Evolutionary conservation across 2,797 vertebrate species (phyloP), one percentile per base, ranked within the genome.

Genomic region (Fringilla coelebs): DNA sequence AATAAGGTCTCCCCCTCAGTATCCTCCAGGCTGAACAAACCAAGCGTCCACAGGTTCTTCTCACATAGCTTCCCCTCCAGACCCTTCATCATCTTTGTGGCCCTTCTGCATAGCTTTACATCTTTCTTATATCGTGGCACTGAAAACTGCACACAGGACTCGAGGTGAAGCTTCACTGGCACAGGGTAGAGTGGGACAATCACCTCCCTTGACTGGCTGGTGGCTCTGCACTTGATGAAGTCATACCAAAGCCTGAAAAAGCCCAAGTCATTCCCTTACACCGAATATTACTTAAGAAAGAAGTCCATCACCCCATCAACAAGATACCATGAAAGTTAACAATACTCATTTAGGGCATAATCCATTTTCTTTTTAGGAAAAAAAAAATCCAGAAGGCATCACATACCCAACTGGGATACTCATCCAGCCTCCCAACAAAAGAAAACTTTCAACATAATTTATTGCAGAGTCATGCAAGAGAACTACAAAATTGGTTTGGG

Each of bases 231-330:
- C 52, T 36, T 66, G 29, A 58, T 45, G 5, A 93, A 83, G 45
- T n/a, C 46, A 7, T 55, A 54, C 15, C 60, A 86, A 75, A 78
- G 21, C 26, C 34, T n/a, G 6, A 71, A 79, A 72, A 41, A 17
- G 16, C 58, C 12, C 1, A 24, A 31, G 12, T 18, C 52, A 36
- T 38, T 10, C 41, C 32, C 16, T 43, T 36, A 41, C 10, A n/a
- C 0, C 29, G 17, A 31, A 2, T 61, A 43, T 9, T n/a, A 65
- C 3, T 46, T 54, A 65, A 58, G 43, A 87, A 78, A 5, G 11
- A 0, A 2, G 31, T 40, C 54, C 5, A 1, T 24, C 11, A 29
- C 34, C 8, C 28, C 6, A 61, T 17, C 34, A 85, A 13, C 4
- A 7, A 52, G 51, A 73, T 14, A 32, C 6, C 20, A 60, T 10